Base-by-base conservation (phyloP, 2,888 invertebrate genomes). In the Sinhomidia bicolor region DNA sequence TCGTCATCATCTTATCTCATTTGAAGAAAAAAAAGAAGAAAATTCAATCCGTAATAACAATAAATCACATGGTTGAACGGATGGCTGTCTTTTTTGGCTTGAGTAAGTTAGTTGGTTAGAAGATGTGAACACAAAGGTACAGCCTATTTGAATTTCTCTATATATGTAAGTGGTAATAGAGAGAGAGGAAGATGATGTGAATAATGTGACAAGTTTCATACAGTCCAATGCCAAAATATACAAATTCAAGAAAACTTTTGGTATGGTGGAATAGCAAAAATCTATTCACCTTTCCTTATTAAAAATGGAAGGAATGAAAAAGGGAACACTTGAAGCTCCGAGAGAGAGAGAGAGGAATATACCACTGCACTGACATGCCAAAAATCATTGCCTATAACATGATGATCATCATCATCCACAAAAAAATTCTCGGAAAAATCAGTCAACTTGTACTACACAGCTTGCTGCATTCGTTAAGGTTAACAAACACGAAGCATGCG, bases 11-110 rank as follows among this genome's bases (percentile, higher is more conserved):
- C 1, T 65, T 32, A 68, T 68, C 74, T 36, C 62, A 20, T 79
- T 85, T 51, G 36, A 41, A 41, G 65, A 78, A 79, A 68, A 44
- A 41, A 41, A 36, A 81, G 7, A 44, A 26, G 54, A 71, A 74
- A 68, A 85, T 85, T 32, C 14, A 84, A 84, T 76, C 29, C 74
- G 57, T 47, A 44, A 41, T 71, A 71, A 62, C 76, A 76, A 76
- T 84, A 84, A 76, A 84, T 84, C 84, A 76, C 36, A 44, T 32
- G 62, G 74, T 17, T 84, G 62, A 60, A 84, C 57, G 83, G 36
- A 71, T 57, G 84, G 26, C 62, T 62, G 29, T 29, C 32, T 62
- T 29, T 62, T 62, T 62, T 62, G 62, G 62, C 29, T n/a, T 62
- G 26, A 10, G 1, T 17, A 10, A 10, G 14, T n/a, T 4, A 32